A percentile compares a stretch with the other conserved stretches of the same genome.
Evolutionary conservation across 2,113 vertebrate genomes (phyloP).

Genomic region (Mus musculus): DNA sequence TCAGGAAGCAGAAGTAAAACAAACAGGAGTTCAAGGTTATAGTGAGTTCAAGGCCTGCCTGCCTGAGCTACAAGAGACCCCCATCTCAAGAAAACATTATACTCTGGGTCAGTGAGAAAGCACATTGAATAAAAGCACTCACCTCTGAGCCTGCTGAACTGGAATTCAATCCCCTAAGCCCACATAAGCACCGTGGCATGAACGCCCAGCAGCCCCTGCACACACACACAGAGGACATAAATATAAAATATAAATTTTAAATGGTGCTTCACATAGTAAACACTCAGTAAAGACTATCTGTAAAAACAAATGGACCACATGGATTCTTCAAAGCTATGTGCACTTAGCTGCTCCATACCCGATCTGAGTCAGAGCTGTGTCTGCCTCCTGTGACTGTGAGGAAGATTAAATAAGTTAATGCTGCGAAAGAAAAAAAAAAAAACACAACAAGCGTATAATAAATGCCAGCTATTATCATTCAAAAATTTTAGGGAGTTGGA

Average conservation of each 20-base stretch:
- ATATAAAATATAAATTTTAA: neutral
- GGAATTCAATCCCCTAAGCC: neutral
- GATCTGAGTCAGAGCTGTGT: neutral
- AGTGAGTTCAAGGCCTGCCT: neutral
- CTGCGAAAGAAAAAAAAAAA: slow-evolving; percentile 15
- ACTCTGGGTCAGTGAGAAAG: neutral
- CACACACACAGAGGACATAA: neutral
- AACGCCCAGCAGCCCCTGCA: fast-evolving
- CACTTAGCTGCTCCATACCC: slow-evolving; percentile 1
- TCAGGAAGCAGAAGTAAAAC: neutral
- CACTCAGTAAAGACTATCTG: neutral
- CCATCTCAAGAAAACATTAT: neutral
- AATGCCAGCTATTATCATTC: slow-evolving; percentile 45
- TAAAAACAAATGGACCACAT: neutral
- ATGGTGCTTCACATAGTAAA: neutral
- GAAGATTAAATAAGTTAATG: slow-evolving; percentile 37
- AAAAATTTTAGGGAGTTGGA: neutral
- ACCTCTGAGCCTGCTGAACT: neutral
- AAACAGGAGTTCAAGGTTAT: neutral
- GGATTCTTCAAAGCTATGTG: slow-evolving; percentile 19
- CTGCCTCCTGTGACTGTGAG: neutral
- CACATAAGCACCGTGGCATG: neutral
- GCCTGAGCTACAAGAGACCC: neutral
- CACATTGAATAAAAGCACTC: neutral
- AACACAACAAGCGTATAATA: neutral